phyloP scores from a whole-genome alignment of 1,140 invertebrate genomes.

The Eupeodes corollae region DNA sequence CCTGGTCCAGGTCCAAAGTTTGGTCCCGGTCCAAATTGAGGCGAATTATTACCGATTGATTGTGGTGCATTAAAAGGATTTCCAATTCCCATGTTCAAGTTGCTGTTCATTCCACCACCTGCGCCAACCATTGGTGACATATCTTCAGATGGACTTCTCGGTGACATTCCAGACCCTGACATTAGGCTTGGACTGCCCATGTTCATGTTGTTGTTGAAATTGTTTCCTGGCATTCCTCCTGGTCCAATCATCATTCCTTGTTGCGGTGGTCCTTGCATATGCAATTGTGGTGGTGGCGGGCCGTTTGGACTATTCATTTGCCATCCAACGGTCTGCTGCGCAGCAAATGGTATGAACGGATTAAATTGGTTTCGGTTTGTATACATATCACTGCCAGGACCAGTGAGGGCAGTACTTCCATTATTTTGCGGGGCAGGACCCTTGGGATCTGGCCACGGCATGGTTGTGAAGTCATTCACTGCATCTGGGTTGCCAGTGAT shows the following conservation, averaged over 20 bases:
- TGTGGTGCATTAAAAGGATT: neutral
- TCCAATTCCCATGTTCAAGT: neutral
- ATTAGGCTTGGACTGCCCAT: neutral
- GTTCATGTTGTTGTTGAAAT: neutral
- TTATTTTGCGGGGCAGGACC: constrained; percentile 42
- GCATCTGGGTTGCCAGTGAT: constrained; percentile 67
- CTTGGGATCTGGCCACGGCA: constrained; percentile 74
- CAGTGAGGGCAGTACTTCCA: constrained; percentile 10
- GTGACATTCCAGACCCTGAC: too few species aligned
- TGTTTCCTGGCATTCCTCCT: too few species aligned
- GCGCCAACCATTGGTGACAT: too few species aligned
- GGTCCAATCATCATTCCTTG: too few species aligned
- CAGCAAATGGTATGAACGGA: constrained; percentile 1
- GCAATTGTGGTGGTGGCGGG: constrained; percentile 12
- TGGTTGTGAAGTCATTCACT: constrained; percentile 59
- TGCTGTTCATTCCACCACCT: neutral
- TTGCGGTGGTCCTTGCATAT: constrained; percentile 24
- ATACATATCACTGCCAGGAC: neutral
- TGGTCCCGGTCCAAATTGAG: neutral
- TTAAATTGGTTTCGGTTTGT: neutral
- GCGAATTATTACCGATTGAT: neutral
- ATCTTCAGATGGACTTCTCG: too few species aligned
- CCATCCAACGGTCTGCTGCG: constrained; percentile 1
- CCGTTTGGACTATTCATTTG: constrained; percentile 18
- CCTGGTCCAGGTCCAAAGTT: neutral